phyloP scores from a whole-genome alignment of 2,888 invertebrate genomes.

The Ctenicera cuprea region DNA sequence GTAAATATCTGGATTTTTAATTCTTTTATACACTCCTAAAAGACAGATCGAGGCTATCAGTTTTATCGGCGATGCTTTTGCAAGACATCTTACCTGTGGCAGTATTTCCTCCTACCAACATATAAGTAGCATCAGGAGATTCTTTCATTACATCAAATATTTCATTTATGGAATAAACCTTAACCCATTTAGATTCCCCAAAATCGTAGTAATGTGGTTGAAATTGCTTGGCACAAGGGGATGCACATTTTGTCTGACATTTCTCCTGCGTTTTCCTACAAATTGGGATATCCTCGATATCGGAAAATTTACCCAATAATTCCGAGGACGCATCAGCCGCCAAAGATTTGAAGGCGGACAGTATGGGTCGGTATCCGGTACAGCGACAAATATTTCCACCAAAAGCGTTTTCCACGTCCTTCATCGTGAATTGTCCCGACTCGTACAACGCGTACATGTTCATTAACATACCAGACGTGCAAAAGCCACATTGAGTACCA shows the following conservation, averaged over 20 bases:
- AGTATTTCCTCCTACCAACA: slow-evolving; percentile 84
- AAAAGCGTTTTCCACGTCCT: slow-evolving; percentile 81
- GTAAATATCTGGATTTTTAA: slow-evolving; percentile 74
- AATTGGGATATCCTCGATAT: slow-evolving; percentile 72
- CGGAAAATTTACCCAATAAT: slow-evolving; percentile 64
- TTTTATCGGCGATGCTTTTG: too few species aligned
- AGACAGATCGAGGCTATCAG: slow-evolving; percentile 43
- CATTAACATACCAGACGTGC: slow-evolving; percentile 87
- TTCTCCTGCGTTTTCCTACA: slow-evolving; percentile 59
- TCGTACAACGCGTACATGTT: slow-evolving; percentile 78
- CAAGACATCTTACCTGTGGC: slow-evolving; percentile 77
- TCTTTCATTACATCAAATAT: slow-evolving; percentile 76
- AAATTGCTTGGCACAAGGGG: slow-evolving; percentile 69
- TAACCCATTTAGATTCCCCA: slow-evolving; percentile 75
- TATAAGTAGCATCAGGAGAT: slow-evolving; percentile 71
- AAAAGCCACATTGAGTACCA: slow-evolving; percentile 83
- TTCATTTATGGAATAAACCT: slow-evolving; percentile 75
- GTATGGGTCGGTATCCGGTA: slow-evolving; percentile 80
- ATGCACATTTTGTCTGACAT: slow-evolving; percentile 61
- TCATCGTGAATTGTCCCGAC: slow-evolving; percentile 73
- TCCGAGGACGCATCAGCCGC: slow-evolving; percentile 70
- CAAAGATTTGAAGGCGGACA: slow-evolving; percentile 80
- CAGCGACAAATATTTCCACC: slow-evolving; percentile 85
- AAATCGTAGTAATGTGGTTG: slow-evolving; percentile 68
- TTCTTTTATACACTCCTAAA: slow-evolving; percentile 72